Conservation (phyloP, 1,140 invertebrate species). For the Leptinotarsa defecta region DNA sequence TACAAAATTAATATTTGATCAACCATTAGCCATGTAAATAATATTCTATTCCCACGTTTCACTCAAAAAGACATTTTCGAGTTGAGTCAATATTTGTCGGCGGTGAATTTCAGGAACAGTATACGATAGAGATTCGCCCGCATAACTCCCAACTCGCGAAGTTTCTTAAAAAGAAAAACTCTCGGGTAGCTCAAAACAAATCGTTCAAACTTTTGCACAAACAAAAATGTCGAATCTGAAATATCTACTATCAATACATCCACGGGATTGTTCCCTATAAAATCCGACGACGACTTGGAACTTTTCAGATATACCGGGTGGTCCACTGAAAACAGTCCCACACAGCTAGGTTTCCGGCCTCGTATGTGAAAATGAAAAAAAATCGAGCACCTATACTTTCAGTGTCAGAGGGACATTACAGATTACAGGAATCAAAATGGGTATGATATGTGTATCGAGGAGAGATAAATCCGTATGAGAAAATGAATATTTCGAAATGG, state of each 20-base stretch:
- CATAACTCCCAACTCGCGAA: constrained; percentile 27
- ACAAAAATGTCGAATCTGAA: constrained; percentile 38
- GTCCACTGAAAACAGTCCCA: too few species aligned
- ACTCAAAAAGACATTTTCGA: constrained; percentile 12
- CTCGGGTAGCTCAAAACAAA: constrained; percentile 37
- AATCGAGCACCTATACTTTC: too few species aligned
- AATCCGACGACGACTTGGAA: constrained; percentile 14
- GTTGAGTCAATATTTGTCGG: constrained; percentile 28
- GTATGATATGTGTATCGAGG: too few species aligned
- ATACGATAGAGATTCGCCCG: constrained; percentile 18
- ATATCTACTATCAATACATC: constrained; percentile 38
- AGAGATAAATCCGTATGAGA: too few species aligned
- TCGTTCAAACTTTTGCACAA: constrained; percentile 40
- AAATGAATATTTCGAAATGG: too few species aligned
- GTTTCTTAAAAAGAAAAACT: constrained; percentile 30
- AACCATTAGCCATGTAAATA: neutral
- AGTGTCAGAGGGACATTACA: too few species aligned
- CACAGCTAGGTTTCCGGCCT: too few species aligned
- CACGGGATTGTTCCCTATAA: constrained; percentile 27
- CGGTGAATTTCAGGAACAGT: constrained; percentile 27
- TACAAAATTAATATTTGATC: constrained; percentile 21
- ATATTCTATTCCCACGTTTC: constrained; percentile 2
- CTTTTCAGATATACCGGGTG: neutral
- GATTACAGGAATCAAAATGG: too few species aligned
- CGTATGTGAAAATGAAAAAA: too few species aligned